These are phyloP conservation scores for Colaptes auratus DNA, from an alignment of 2,113 vertebrate species.

Conservation along the genomic window DNA sequence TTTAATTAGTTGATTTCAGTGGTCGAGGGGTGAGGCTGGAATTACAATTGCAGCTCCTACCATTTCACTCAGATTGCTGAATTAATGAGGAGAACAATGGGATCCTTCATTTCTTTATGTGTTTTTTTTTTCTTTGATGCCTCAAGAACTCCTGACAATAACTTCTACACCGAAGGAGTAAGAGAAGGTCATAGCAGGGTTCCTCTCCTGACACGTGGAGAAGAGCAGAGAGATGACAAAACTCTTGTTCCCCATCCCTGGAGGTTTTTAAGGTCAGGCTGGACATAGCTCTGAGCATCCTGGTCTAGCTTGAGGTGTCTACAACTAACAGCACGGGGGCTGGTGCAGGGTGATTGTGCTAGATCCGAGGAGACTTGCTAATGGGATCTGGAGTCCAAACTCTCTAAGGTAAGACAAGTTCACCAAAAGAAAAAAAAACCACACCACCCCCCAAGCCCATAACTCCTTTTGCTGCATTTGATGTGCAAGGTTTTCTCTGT, in stretches of 20 bases:
- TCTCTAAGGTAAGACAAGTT: not conserved
- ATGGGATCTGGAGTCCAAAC: not conserved
- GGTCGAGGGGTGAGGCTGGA: constrained; percentile 77
- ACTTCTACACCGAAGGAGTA: constrained; percentile 39
- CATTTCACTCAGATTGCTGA: constrained; percentile 72
- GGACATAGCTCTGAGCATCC: too few relatives aligned
- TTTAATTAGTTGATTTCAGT: constrained; percentile 81
- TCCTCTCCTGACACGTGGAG: not conserved
- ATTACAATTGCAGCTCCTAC: constrained; percentile 74
- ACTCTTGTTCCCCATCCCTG: too few relatives aligned
- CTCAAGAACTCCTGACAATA: constrained; percentile 65
- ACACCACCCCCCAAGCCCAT: too few relatives aligned
- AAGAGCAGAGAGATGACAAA: not conserved
- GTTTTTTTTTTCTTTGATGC: constrained; percentile 6
- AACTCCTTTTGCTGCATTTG: not conserved
- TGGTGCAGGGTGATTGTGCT: not conserved
- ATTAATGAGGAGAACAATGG: constrained; percentile 78
- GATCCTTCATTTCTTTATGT: constrained; percentile 37
- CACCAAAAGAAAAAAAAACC: too few relatives aligned
- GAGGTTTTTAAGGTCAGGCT: too few relatives aligned
- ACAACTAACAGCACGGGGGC: too few relatives aligned
- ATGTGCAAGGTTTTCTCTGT: not conserved
- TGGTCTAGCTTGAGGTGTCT: too few relatives aligned
- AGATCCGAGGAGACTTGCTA: not conserved
- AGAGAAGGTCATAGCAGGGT: not conserved